These are phyloP conservation scores for Nezara viridula DNA, from an alignment of 2,888 invertebrate species.

Conservation along the genomic window DNA sequence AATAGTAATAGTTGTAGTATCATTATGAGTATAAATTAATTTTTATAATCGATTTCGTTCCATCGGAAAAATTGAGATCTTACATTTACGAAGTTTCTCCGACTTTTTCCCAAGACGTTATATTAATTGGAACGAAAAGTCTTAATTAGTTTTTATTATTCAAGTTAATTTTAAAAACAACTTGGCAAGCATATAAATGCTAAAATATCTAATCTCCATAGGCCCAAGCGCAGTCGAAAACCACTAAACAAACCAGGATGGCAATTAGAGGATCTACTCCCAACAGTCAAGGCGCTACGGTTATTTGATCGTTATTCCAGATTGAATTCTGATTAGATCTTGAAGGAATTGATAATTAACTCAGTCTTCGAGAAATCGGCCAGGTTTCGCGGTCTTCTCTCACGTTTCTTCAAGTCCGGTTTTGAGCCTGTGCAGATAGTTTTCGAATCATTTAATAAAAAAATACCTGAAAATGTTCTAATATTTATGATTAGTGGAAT, in stretches of 20 bases:
- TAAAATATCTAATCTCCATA: not conserved
- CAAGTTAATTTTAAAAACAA: not conserved
- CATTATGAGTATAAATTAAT: too few relatives aligned
- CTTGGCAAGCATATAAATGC: not conserved
- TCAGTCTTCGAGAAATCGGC: not conserved
- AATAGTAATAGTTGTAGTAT: too few relatives aligned
- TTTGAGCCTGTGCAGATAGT: not conserved
- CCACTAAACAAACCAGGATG: not conserved
- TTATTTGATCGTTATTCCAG: constrained; percentile 18
- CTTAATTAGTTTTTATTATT: too few relatives aligned
- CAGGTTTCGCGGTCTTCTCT: not conserved
- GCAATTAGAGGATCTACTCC: not conserved
- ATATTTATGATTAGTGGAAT: too few relatives aligned
- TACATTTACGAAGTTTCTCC: too few relatives aligned
- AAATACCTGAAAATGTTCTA: too few relatives aligned
- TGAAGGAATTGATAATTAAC: constrained; percentile 23
- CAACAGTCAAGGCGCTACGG: not conserved
- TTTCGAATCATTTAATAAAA: not conserved
- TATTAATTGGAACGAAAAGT: too few relatives aligned
- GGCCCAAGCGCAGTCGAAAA: not conserved
- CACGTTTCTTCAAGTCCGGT: not conserved
- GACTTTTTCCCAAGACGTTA: too few relatives aligned
- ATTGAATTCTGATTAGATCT: constrained; percentile 20
- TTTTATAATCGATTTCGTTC: too few relatives aligned
- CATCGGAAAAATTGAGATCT: too few relatives aligned